Percentiles rank a stretch among this genome's conserved stretches.
phyloP scores from a whole-genome alignment of 2,113 vertebrate genomes.

The Sialia sialis region DNA sequence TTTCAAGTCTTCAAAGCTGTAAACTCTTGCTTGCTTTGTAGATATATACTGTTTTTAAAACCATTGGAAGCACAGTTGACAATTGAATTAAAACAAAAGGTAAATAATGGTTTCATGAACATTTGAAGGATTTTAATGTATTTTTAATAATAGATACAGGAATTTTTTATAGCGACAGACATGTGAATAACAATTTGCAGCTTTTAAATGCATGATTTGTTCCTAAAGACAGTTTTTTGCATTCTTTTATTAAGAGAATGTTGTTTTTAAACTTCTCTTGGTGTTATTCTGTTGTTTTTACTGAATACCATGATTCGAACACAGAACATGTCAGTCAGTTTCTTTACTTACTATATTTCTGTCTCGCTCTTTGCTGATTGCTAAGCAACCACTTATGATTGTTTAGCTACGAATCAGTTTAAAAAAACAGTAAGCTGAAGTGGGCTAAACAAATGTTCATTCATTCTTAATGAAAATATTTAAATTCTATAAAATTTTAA shows the following conservation, averaged over 20 bases:
- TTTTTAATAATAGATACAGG: constrained; percentile 44
- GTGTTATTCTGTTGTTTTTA: background rate
- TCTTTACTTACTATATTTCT: constrained; percentile 49
- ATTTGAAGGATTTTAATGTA: constrained; percentile 49
- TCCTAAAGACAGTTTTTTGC: background rate
- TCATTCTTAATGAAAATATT: background rate
- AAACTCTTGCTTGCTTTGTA: constrained; percentile 45
- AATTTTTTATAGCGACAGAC: background rate
- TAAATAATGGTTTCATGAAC: constrained; percentile 38
- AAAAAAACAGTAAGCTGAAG: background rate
- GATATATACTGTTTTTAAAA: constrained; percentile 56
- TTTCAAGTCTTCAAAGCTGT: constrained; percentile 68
- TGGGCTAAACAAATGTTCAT: background rate
- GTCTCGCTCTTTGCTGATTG: constrained; percentile 44
- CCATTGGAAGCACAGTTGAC: constrained; percentile 22
- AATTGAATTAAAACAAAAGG: constrained; percentile 57
- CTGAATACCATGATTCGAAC: constrained; percentile 35
- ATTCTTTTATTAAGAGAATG: constrained; percentile 32
- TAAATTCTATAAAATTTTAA: constrained; percentile 5
- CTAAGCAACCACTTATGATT: constrained; percentile 52
- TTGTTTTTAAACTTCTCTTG: background rate
- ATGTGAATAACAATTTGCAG: background rate
- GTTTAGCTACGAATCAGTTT: constrained; percentile 12
- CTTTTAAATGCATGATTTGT: constrained; percentile 6
- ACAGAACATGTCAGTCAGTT: constrained; percentile 16